Evolutionary conservation across 1,140 invertebrate genomes (phyloP).

Genomic region (Zaprionus africanus): DNA sequence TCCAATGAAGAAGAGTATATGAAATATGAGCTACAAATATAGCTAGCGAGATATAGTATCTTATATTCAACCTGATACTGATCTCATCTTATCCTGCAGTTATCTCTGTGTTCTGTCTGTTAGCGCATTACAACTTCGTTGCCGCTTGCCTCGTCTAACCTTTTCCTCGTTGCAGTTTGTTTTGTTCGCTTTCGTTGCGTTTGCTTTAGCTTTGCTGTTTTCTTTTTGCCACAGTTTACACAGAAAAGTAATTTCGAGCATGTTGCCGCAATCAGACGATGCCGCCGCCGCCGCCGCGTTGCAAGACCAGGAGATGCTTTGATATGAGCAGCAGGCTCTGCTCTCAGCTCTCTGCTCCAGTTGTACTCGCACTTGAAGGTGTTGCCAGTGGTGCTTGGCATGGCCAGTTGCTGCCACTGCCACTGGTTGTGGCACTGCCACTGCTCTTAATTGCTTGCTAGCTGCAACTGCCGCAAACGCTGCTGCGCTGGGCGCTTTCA

Average conservation of each 20-base stretch:
- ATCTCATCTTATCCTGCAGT: background rate
- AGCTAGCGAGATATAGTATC: background rate
- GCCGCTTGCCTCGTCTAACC: constrained; percentile 9
- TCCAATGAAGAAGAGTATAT: background rate
- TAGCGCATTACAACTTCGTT: constrained; percentile 25
- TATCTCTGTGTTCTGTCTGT: background rate
- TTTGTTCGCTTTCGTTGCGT: constrained; percentile 30
- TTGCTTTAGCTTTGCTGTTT: constrained; percentile 1
- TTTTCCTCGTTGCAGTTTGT: constrained; percentile 25
- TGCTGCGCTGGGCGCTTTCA: constrained; percentile 68
- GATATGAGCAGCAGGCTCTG: constrained; percentile 52
- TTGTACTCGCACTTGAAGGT: constrained; percentile 55
- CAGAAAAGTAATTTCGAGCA: constrained; percentile 81
- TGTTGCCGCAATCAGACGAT: constrained; percentile 75
- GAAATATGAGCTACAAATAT: background rate
- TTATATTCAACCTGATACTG: no score
- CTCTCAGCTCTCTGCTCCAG: constrained; percentile 6
- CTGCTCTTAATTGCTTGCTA: constrained; percentile 72
- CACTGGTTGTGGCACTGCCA: constrained; percentile 18
- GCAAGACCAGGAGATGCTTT: constrained; percentile 65
- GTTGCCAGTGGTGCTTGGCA: constrained; percentile 42
- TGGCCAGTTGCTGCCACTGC: constrained; percentile 38
- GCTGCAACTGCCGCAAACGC: constrained; percentile 60
- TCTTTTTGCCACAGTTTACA: constrained; percentile 66
- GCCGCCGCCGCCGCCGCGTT: constrained; percentile 54